These are phyloP conservation scores for Tryphoninae sp. DNA, from an alignment of 2,888 invertebrate species.

Conservation along the genomic window DNA sequence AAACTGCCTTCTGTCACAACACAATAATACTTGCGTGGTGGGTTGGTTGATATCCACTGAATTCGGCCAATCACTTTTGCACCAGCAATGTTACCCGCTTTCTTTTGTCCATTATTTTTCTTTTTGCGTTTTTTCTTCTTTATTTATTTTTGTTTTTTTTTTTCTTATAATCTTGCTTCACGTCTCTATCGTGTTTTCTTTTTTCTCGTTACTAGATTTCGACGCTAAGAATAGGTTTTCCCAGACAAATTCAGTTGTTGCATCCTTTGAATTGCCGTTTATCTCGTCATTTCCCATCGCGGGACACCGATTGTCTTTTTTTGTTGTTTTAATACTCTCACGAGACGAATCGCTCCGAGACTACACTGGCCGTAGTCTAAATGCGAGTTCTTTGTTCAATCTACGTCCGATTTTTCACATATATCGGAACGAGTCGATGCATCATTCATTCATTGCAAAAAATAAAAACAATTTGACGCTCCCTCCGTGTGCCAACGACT, in stretches of 20 bases:
- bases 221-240: slow-evolving; percentile 31
- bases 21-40: slow-evolving; percentile 81
- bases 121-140: slow-evolving; percentile 42
- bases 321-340: not conserved
- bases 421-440: slow-evolving; percentile 29
- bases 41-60: slow-evolving; percentile 73
- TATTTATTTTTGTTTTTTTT: slow-evolving; percentile 45
- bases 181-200: slow-evolving; percentile 28
- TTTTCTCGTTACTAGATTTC: slow-evolving; percentile 36
- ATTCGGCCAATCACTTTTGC: slow-evolving; percentile 75
- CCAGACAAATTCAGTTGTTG: not conserved
- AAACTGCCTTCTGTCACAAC: slow-evolving; percentile 86
- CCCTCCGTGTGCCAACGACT: slow-evolving; percentile 39
- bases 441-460: slow-evolving; percentile 42
- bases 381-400: not conserved
- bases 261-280: slow-evolving; percentile 23
- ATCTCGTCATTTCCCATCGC: slow-evolving; percentile 33
- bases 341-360: slow-evolving; percentile 24
- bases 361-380: slow-evolving; percentile 12
- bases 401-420: not conserved
- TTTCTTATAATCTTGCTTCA: slow-evolving; percentile 47
- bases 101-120: slow-evolving; percentile 44
- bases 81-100: slow-evolving; percentile 70
- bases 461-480: not conserved
- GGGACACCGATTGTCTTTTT: slow-evolving; percentile 35